Conservation (phyloP, 2,113 vertebrate species). For the Meleagris gallopavo region DNA sequence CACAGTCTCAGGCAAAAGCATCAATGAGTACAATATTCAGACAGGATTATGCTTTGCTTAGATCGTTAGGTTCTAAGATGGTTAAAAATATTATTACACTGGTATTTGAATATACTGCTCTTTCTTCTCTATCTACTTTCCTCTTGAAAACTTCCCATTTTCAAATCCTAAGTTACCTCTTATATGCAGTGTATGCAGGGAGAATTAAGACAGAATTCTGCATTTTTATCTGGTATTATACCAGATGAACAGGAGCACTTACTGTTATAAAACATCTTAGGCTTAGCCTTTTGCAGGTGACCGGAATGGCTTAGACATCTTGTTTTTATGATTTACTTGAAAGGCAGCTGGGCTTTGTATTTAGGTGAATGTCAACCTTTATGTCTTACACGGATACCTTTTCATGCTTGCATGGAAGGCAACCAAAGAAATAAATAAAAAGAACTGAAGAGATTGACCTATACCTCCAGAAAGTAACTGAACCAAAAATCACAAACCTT, state of each 20-base stretch:
- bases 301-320: background rate
- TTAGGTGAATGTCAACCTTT: background rate
- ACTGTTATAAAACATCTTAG: background rate
- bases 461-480: background rate
- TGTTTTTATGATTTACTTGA: constrained; percentile 1
- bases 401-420: background rate
- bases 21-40: background rate
- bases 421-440: background rate
- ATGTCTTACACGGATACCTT: background rate
- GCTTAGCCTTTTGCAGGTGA: background rate
- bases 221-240: background rate
- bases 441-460: background rate
- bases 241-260: background rate
- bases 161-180: background rate
- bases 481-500: background rate
- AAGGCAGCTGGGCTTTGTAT: background rate
- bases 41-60: rapidly evolving
- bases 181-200: background rate
- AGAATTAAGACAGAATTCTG: background rate
- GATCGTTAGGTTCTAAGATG: background rate
- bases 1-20: background rate
- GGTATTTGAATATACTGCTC: background rate
- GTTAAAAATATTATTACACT: background rate
- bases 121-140: background rate
- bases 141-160: background rate